Evolutionary conservation across 2,888 invertebrate genomes (phyloP).

Genomic region (Polyommatus iphigenia): DNA sequence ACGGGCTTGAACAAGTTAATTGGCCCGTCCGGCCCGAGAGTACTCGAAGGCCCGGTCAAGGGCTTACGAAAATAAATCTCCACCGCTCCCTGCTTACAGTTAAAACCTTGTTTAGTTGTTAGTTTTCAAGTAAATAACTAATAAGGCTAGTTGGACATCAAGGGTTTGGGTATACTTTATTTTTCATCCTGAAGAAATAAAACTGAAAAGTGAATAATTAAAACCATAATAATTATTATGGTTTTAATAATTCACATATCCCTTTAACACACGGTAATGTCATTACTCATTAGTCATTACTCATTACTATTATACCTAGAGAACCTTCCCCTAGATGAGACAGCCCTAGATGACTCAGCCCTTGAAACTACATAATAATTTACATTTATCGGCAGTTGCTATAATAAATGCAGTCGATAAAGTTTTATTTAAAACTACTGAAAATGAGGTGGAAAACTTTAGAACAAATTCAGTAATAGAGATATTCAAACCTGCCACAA

Average conservation of each 20-base stretch:
- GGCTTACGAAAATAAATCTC: conserved; percentile 27
- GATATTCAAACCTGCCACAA: conserved; percentile 4
- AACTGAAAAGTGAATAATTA: too few species aligned
- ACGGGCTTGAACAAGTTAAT: conserved; percentile 26
- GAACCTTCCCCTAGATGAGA: neutral
- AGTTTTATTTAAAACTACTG: neutral
- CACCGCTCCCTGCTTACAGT: conserved; percentile 4
- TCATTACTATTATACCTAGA: neutral
- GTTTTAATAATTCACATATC: too few species aligned
- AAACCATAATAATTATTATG: too few species aligned
- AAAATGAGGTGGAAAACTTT: neutral
- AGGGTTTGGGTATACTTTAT: neutral
- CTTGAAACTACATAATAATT: neutral
- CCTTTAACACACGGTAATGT: neutral
- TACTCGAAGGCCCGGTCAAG: conserved; percentile 29
- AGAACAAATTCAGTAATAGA: neutral
- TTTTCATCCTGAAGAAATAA: neutral
- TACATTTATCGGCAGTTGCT: neutral
- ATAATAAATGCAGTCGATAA: neutral
- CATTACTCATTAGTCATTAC: too few species aligned
- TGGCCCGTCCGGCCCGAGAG: conserved; percentile 29
- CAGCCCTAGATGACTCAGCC: too few species aligned
- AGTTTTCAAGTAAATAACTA: neutral
- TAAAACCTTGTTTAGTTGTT: conserved; percentile 9
- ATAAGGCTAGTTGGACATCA: neutral